Evolutionary conservation across 1,140 invertebrate genomes (phyloP), one percentile per base, ranked within the genome.

Genomic region (Drosophila murphyi): DNA sequence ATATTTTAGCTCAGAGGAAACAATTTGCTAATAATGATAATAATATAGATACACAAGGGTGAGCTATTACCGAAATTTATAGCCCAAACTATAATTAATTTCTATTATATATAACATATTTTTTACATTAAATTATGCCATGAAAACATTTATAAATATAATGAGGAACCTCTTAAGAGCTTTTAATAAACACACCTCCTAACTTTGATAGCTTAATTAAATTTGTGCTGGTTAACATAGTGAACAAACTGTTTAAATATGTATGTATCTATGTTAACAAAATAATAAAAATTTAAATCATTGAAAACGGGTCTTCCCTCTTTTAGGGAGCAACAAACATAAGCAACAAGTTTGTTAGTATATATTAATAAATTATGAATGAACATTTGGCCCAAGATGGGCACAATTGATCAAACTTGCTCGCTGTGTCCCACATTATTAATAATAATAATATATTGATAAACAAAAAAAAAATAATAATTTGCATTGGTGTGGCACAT

Each of bases 161-260:
- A 39, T 39, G 7, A 10, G 10, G 10, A 8, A 39, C 37, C 0
- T 39, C 3, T 39, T 39, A 31, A 4, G 3, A n/a, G 4, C 3
- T 31, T 1, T 29, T 29, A 8, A 3, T 8, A 6, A 39, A 7
- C 5, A 8, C 7, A 10, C 6, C 6, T 29, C 41, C 3, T 5
- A 20, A 7, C n/a, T 28, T 48, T 60, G 57, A 48, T 60, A 60
- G 5, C 57, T 60, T 48, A 47, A 60, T 48, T 48, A 60, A 48
- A 48, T 35, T 37, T 43, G 2, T 34, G 5, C 48, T 60, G 0
- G 43, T 10, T 28, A 60, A 35, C 32, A 48, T 20, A 6, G 20
- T n/a, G 2, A 60, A 48, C 43, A 35, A 35, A 2, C 12, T 48
- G 43, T 48, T 10, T 47, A 20, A 48, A 28, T 48, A 7, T 28